phyloP scores from a whole-genome alignment of 2,797 vertebrate species.

The Enteromius radiatus region DNA sequence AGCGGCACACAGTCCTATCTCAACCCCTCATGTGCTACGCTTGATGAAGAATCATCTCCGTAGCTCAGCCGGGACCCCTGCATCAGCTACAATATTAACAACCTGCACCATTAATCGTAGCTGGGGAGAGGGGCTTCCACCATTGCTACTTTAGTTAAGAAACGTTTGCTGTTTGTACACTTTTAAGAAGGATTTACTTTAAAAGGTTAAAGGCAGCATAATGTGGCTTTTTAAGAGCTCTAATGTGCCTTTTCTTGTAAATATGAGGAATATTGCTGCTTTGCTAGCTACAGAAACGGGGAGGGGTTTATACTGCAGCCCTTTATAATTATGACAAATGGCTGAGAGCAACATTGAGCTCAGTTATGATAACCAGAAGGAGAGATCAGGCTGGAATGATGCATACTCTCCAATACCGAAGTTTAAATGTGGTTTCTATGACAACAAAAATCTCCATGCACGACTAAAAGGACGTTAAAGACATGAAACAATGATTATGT shows the following conservation, averaged over 20 bases:
- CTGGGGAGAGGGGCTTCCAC: slow-evolving; percentile 4
- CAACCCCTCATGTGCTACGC: slow-evolving; percentile 35
- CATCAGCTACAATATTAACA: slow-evolving; percentile 42
- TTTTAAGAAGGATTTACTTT: background rate
- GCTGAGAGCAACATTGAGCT: slow-evolving; percentile 28
- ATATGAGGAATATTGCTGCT: background rate
- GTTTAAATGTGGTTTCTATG: slow-evolving; percentile 15
- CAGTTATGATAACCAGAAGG: slow-evolving; percentile 36
- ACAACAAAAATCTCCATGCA: slow-evolving; percentile 1
- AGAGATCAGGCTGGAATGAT: slow-evolving; percentile 31
- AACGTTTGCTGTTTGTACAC: slow-evolving; percentile 27
- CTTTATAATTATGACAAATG: slow-evolving; percentile 35
- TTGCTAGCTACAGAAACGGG: background rate
- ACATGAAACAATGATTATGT: background rate
- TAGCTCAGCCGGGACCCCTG: slow-evolving; percentile 31
- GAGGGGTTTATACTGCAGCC: slow-evolving; percentile 6
- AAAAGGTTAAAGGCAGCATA: background rate
- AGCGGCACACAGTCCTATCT: slow-evolving; percentile 47
- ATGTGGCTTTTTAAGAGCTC: slow-evolving; percentile 9
- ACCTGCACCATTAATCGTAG: slow-evolving; percentile 19
- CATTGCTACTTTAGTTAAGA: slow-evolving; percentile 7
- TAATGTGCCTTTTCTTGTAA: background rate
- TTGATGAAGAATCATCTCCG: slow-evolving; percentile 39
- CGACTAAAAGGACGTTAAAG: background rate
- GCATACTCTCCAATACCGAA: background rate